Evolutionary conservation across 2,888 invertebrate species (phyloP), one percentile per base, ranked within the genome.

Genomic region (Palloptera scutellata): DNA sequence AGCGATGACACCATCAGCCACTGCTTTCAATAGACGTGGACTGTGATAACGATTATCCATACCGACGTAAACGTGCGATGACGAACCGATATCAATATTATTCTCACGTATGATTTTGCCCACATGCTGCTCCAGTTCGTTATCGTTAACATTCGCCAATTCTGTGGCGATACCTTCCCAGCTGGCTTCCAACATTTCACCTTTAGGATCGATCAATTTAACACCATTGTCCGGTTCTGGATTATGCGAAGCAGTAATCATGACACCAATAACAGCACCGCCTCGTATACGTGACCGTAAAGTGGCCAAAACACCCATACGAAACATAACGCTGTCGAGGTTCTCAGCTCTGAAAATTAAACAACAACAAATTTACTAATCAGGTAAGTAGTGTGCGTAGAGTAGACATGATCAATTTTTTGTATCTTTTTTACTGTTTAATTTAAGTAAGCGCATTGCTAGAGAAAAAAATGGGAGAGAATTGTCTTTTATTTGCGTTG

Each of bases 231-330:
- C 98, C 0, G 91, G 91, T 83, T 93, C 96, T 54, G 97, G 92
- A 86, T 99, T 99, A 84, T 99, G 99, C 0, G 98, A 98, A 0
- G 99, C 99, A 0, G 99, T 99, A 70, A 99, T 95, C 98, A 99
- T 98, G n/a, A 98, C 89, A 53, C 99, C 99, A 78, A 97, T 92
- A 45, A 91, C 89, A 78, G 91, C 91, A 90, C 96, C 95, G 86
- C 91, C 90, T 79, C 92, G 92, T 71, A 87, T 87, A 78, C 93
- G 90, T 12, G 98, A 97, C 62, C 98, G 88, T 41, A 99, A 87
- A 4, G 92, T 94, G 11, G 97, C 96, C 75, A 98, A 86, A 42
- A 98, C 86, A 4, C 98, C 98, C 93, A 98, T 95, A 64, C 98
- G 90, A 84, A 93, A 98, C 86, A 97, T 91, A 20, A 98, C 93